A percentile compares a stretch with the other conserved stretches of the same genome.
Evolutionary conservation across 2,797 vertebrate genomes (phyloP).

Genomic region (Poecile montanus): DNA sequence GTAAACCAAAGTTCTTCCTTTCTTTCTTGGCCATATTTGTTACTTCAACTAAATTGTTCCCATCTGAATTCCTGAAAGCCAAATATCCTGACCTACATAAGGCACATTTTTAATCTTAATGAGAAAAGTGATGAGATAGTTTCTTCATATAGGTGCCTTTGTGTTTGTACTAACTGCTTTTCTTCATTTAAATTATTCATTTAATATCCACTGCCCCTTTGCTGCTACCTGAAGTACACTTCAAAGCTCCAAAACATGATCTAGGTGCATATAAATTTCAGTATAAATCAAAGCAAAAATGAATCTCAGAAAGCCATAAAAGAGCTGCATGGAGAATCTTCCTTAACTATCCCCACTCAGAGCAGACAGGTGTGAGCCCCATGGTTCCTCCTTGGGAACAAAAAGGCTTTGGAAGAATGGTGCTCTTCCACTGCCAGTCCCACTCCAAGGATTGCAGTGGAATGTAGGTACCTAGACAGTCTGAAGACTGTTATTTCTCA

Average conservation of each 20-base stretch:
- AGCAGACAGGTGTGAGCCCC: background rate
- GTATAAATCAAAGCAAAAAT: background rate
- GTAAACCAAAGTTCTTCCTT: background rate
- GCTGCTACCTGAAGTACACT: background rate
- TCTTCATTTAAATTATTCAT: constrained; percentile 14
- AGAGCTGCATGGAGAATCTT: background rate
- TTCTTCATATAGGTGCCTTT: background rate
- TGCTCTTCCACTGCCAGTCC: background rate
- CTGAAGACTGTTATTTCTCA: background rate
- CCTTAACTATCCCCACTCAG: background rate
- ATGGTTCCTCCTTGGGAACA: background rate
- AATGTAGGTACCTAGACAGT: background rate
- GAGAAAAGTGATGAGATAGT: rapidly evolving
- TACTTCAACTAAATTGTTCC: background rate
- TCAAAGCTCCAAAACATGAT: background rate
- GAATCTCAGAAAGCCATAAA: background rate
- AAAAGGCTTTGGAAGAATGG: background rate
- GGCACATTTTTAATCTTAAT: background rate
- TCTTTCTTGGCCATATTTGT: background rate
- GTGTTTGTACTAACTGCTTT: background rate
- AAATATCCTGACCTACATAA: background rate
- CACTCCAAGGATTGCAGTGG: background rate
- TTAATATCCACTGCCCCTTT: background rate
- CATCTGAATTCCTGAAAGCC: background rate
- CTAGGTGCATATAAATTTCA: background rate